Evolutionary conservation across 2,113 vertebrate genomes (phyloP), one percentile per base, ranked within the genome.

Genomic region (Etheostoma spectabile): DNA sequence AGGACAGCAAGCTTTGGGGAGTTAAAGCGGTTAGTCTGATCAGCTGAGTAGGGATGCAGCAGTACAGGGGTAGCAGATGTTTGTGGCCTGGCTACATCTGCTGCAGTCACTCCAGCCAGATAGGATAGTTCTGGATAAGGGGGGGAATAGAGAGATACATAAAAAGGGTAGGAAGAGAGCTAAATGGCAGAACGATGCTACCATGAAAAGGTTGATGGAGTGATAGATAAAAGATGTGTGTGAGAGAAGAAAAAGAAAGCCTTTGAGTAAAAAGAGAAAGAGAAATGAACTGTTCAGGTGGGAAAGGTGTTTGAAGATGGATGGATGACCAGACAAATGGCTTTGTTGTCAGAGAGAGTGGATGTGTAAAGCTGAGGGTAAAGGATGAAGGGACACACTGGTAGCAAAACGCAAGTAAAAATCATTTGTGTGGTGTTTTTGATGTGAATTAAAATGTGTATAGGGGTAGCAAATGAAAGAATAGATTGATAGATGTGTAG

Each of bases 31-130:
- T 88, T 83, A 89, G 86, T 69, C 80, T 91, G 91, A 86, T 92
- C 90, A 91, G 85, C 87, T 90, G 88, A 87, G 88, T 83, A 77
- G 86, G 75, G 82, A 86, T 91, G 68, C 91, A 70, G 88, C 65
- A 53, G 87, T 82, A 93, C 89, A 72, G 77, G 79, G 86, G 80
- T 87, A 93, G 82, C 95, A 95, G 94, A 94, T 95, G 94, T 95
- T 93, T 84, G 84, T 55, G 82, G 77, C 83, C 88, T 55, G 85
- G 60, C 81, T 78, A 82, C 94, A 94, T 93, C 94, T 95, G 93
- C 86, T 79, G 78, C 85, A 79, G 84, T 88, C 74, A 81, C 60
- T 86, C 46, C 83, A 77, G 89, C 91, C 89, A 92, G 82, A 90
- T 79, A 86, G 84, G 85, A 69, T 65, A 55, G 81, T 56, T 48